Evolutionary conservation across 1,140 invertebrate genomes (phyloP).

Genomic region (Holotrichia oblita): DNA sequence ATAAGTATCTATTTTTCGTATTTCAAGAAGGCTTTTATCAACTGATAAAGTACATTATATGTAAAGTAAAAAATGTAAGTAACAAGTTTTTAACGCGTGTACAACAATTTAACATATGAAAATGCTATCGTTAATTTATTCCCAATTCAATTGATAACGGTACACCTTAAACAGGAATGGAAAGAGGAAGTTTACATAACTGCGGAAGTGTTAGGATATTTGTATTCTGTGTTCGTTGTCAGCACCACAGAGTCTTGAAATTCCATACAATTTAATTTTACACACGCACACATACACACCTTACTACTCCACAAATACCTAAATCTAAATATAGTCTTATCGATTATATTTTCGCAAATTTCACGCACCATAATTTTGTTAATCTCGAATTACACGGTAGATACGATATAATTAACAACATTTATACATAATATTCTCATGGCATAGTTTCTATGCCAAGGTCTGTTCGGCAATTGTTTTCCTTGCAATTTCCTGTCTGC

Average conservation of each 20-base stretch:
- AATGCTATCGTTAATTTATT: neutral
- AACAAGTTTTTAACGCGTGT: neutral
- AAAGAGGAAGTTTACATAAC: slow-evolving; percentile 13
- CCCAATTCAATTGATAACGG: neutral
- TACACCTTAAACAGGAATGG: neutral
- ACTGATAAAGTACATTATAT: too few species aligned
- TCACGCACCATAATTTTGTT: neutral
- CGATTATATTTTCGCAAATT: neutral
- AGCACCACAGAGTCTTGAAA: slow-evolving; percentile 1
- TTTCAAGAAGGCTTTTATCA: too few species aligned
- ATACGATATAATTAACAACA: too few species aligned
- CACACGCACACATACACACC: neutral
- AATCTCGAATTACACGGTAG: too few species aligned
- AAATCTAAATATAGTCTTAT: neutral
- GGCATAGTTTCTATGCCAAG: too few species aligned
- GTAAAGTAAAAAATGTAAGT: too few species aligned
- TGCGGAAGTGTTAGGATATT: slow-evolving; percentile 5
- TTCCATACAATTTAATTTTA: neutral
- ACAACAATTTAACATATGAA: neutral
- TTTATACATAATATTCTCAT: too few species aligned
- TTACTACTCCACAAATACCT: neutral
- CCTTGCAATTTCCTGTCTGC: too few species aligned
- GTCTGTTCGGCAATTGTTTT: too few species aligned
- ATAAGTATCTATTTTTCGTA: too few species aligned
- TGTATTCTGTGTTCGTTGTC: neutral